Conservation (phyloP, 2,113 vertebrate genomes). For the Ctenomys sociabilis region DNA sequence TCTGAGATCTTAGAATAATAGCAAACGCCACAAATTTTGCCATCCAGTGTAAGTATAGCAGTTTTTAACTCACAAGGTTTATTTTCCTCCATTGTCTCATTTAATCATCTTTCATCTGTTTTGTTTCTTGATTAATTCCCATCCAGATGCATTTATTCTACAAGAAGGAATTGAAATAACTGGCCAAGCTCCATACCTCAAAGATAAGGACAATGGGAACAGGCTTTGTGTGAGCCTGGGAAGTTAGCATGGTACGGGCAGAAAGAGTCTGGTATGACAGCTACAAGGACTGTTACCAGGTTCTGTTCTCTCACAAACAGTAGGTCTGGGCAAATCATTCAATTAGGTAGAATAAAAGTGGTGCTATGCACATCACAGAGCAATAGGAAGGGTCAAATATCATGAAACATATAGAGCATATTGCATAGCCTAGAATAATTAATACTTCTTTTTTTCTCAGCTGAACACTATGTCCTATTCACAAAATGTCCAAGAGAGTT, state of each 20-base stretch:
- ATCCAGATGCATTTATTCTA: neutral
- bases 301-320: neutral
- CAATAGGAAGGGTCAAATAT: constrained; percentile 8
- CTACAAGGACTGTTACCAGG: neutral
- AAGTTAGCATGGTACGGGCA: neutral
- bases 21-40: neutral
- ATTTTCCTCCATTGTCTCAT: neutral
- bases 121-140: neutral
- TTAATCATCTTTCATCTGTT: constrained; percentile 30
- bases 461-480: neutral
- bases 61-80: neutral
- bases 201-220: neutral
- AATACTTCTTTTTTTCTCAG: neutral
- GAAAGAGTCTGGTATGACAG: neutral
- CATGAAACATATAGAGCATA: neutral
- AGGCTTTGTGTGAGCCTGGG: neutral
- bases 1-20: neutral
- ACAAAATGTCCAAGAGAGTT: neutral
- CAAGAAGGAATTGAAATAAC: neutral
- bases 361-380: neutral
- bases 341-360: constrained; percentile 5
- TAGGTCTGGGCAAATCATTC: neutral
- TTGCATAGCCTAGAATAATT: neutral
- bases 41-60: neutral
- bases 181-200: neutral